Evolutionary conservation across 2,888 invertebrate genomes (phyloP).

Genomic region (Sarcophaga carnaria): DNA sequence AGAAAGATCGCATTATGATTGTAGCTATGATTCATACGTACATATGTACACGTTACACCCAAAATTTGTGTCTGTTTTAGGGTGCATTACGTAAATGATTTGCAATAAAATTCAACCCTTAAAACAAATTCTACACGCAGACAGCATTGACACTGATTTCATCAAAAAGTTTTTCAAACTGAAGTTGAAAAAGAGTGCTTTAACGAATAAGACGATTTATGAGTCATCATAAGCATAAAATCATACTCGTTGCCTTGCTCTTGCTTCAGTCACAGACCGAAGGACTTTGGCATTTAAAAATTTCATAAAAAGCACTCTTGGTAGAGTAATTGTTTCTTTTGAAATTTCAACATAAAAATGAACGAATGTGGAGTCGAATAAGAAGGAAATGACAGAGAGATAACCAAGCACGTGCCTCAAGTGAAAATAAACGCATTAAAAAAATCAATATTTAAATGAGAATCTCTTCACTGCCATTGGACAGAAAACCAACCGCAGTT

Average conservation of each 20-base stretch:
- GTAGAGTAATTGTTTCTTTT: constrained; percentile 18
- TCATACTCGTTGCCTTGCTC: not conserved
- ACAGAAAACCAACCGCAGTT: not conserved
- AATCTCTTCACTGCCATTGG: not conserved
- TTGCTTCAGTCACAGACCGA: not conserved
- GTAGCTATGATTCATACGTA: constrained; percentile 42
- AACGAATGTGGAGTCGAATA: not conserved
- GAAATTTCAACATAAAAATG: constrained; percentile 23
- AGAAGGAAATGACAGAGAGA: not conserved
- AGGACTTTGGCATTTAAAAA: constrained; percentile 22
- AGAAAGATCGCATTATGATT: not conserved
- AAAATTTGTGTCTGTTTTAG: constrained; percentile 23
- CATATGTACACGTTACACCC: not conserved
- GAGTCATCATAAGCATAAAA: constrained; percentile 64
- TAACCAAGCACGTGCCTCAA: constrained; percentile 50
- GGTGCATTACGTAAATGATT: constrained; percentile 11
- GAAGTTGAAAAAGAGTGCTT: constrained; percentile 45
- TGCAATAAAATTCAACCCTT: constrained; percentile 51
- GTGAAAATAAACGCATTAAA: constrained; percentile 42
- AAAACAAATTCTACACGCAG: constrained; percentile 33
- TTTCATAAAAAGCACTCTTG: not conserved
- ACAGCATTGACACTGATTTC: constrained; percentile 51
- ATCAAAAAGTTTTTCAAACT: constrained; percentile 35
- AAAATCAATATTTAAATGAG: constrained; percentile 12
- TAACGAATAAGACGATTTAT: constrained; percentile 35